Conservation (phyloP, 2,888 invertebrate genomes). For the Bedellia somnulentella region DNA sequence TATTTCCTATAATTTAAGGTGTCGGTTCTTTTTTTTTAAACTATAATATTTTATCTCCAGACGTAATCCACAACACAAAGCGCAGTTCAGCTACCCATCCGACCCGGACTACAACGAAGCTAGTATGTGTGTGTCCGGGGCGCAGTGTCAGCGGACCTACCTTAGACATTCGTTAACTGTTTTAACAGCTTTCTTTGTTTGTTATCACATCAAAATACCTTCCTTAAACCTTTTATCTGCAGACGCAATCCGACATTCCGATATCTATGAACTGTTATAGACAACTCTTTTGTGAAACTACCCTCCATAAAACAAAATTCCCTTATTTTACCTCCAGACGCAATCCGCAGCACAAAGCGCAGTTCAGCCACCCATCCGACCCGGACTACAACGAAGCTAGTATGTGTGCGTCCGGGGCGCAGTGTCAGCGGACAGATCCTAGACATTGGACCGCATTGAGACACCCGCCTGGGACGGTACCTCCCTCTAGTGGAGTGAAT, state of each 20-base stretch:
- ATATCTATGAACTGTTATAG: too few species aligned
- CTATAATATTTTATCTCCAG: too few species aligned
- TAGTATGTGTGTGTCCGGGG: constrained; percentile 61
- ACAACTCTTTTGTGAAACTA: background rate
- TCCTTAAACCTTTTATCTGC: too few species aligned
- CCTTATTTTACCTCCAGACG: constrained; percentile 55
- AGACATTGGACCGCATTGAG: constrained; percentile 58
- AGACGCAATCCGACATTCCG: too few species aligned
- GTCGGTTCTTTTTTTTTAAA: too few species aligned
- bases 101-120: constrained; percentile 62
- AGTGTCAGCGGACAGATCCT: constrained; percentile 59
- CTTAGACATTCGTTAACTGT: constrained; percentile 62
- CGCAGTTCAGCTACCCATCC: constrained; percentile 64
- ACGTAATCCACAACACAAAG: constrained; percentile 61
- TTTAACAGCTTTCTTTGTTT: too few species aligned
- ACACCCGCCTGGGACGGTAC: constrained; percentile 32
- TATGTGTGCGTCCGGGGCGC: constrained; percentile 57
- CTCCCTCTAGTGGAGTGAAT: constrained; percentile 5
- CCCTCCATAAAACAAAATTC: too few species aligned
- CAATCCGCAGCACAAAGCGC: constrained; percentile 59
- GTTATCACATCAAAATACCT: too few species aligned
- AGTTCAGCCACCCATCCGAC: constrained; percentile 68
- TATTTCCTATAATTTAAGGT: too few species aligned
- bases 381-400: constrained; percentile 58
- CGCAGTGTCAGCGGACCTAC: constrained; percentile 58